phyloP scores from a whole-genome alignment of 2,888 invertebrate species.

The Drosophila affinis region DNA sequence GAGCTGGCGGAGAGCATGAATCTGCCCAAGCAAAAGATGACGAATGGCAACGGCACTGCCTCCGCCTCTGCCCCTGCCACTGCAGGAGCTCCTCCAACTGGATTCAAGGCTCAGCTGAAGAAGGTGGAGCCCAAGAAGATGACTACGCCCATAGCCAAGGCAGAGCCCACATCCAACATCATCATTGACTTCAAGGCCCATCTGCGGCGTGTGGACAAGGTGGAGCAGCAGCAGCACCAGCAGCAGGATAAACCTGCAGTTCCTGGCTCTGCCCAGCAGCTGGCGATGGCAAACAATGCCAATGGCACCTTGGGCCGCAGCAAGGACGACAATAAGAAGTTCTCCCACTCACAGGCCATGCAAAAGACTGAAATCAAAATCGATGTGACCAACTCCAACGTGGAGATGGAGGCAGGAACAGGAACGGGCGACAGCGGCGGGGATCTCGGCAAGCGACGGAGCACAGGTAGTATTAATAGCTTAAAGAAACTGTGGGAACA shows the following conservation, averaged over 20 bases:
- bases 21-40: conserved; percentile 84
- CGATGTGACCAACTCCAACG: conserved; percentile 76
- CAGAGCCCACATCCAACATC: conserved; percentile 86
- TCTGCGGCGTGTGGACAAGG: conserved; percentile 90
- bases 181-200: conserved; percentile 92
- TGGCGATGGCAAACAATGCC: conserved; percentile 43
- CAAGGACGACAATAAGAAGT: conserved; percentile 61
- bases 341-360: conserved; percentile 48
- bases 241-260: conserved; percentile 31
- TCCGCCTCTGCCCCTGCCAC: conserved; percentile 66
- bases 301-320: conserved; percentile 60
- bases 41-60: conserved; percentile 78
- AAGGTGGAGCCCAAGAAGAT: conserved; percentile 89
- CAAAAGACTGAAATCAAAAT: conserved; percentile 85
- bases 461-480: conserved; percentile 96
- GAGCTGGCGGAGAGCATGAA: conserved; percentile 94
- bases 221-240: conserved; percentile 41
- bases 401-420: conserved; percentile 47
- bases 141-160: conserved; percentile 85
- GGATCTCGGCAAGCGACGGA: conserved; percentile 93
- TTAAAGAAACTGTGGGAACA: conserved; percentile 96
- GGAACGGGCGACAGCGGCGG: conserved; percentile 82
- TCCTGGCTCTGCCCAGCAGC: conserved; percentile 26
- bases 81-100: conserved; percentile 30
- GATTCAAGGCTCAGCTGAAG: conserved; percentile 89